Evolutionary conservation across 2,113 vertebrate genomes (phyloP), one percentile per base, ranked within the genome.

Genomic region (Oreochromis aureus): DNA sequence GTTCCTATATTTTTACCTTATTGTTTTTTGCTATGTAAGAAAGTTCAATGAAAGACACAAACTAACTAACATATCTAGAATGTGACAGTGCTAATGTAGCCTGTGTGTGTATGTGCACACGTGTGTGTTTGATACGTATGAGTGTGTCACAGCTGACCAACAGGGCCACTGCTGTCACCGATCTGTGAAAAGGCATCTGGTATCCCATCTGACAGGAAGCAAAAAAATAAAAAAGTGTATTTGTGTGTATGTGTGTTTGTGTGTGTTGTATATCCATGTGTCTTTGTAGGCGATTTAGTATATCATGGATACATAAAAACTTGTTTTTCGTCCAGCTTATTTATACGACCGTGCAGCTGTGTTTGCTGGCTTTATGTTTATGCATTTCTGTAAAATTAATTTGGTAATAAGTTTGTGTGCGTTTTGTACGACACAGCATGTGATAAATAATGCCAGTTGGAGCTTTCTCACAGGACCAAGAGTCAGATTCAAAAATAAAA

Each of bases 121-220:
- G 15, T 32, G 71, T 44, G 13, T 32, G 71, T 78, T 19, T 76
- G 15, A 30, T 32, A 78, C 3, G 16, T 46, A 51, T 19, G 71
- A 76, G 58, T 81, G 63, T 89, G 89, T 91, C 82, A 89, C 90
- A 90, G 73, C 81, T 92, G 89, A 93, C 88, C 90, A 89, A 88
- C 81, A 88, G 88, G 78, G 81, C 84, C 51, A 80, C 30, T 54
- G 82, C 82, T 91, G 90, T 91, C 91, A 92, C 84, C 78, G 7
- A 54, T 87, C 87, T 86, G 61, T 69, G 11, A 86, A 81, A 83
- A 91, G 89, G 89, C 90, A 92, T 93, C 91, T 95, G 94, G 76
- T 92, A 61, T 85, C 87, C 93, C 92, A 93, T 93, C 89, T 94
- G 94, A 95, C 81, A 84, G 82, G 69, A 78, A 63, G 44, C 48